Base-by-base conservation (phyloP, 2,888 invertebrate genomes). In the Ophioninae sp. region DNA sequence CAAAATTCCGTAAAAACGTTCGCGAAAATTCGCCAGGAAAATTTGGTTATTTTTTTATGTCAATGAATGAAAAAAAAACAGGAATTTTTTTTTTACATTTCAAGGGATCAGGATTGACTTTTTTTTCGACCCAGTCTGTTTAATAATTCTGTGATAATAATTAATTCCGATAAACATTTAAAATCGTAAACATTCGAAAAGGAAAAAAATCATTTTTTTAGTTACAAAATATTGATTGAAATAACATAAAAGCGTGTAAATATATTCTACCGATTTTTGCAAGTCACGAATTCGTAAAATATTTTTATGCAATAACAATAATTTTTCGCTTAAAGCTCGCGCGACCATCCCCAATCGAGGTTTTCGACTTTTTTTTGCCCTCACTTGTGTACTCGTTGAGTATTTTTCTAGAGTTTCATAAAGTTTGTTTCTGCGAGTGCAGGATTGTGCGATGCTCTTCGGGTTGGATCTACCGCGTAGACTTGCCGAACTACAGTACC, bases 381-480 rank as follows among this genome's bases (percentile, higher is more conserved):
- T 13, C 22, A 63, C 77, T 83, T 79, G 58, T 76, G 73, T 51
- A 51, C 51, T 3, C n/a, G 73, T 64, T 71, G 20, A 69, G 51
- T 82, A 63, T 68, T 79, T 30, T 41, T 65, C 64, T 65, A 68
- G 59, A 65, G 30, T 30, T 30, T 30, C 3, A 72, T 56, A 65
- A 69, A 65, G 22, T 58, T 73, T 79, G 79, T 82, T 74, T 51
- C 76, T 79, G 79, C 78, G 37, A 73, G 81, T 84, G 77, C 72
- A 81, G 83, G 83, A 86, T 86, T 86, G 85, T 86, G 83, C 86
- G 84, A 86, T 86, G 84, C 84, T 81, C 72, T 80, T 83, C 75
- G 37, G 75, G 76, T 67, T 79, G 79, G 68, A 73, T 80, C 72
- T 82, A 17, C 17, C 80, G 77, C 80, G 72, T 80, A 78, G 79